phyloP scores from a whole-genome alignment of 2,888 invertebrate species.

The Limnephilus rhombicus region DNA sequence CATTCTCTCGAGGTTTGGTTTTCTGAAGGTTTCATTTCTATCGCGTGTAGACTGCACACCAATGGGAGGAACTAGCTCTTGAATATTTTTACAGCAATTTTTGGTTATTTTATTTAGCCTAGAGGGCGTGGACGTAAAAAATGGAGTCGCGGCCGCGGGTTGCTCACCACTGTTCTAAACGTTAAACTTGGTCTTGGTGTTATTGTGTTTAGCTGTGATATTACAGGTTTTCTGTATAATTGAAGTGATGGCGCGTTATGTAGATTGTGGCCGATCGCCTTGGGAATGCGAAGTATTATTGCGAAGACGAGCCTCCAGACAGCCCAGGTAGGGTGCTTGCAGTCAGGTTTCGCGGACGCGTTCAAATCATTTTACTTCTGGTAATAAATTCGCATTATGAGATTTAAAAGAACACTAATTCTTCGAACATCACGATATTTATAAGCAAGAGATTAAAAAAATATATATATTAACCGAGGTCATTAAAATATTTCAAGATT shows the following conservation, averaged over 20 bases:
- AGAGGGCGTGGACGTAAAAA: too few relatives aligned
- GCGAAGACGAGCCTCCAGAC: conserved; percentile 24
- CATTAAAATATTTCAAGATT: too few relatives aligned
- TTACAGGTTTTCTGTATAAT: conserved; percentile 46
- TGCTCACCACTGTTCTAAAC: background rate
- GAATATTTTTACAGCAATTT: too few relatives aligned
- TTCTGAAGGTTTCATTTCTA: too few relatives aligned
- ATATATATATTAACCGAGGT: too few relatives aligned
- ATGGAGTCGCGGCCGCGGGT: background rate
- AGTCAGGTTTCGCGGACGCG: background rate
- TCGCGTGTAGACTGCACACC: too few relatives aligned
- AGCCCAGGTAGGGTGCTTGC: background rate
- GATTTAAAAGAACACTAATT: too few relatives aligned
- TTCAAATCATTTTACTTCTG: background rate
- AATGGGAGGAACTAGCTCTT: too few relatives aligned
- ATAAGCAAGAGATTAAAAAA: too few relatives aligned
- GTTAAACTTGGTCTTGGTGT: background rate
- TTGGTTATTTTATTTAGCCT: too few relatives aligned
- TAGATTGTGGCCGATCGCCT: conserved; percentile 42
- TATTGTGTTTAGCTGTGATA: conserved; percentile 28
- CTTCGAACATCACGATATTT: too few relatives aligned
- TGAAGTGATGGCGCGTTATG: conserved; percentile 16
- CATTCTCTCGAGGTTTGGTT: too few relatives aligned
- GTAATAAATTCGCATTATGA: background rate
- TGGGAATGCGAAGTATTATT: background rate